Percentiles rank a stretch among this genome's conserved stretches.
Conservation (phyloP, 1,140 invertebrate genomes). For the Pantala flavescens region DNA sequence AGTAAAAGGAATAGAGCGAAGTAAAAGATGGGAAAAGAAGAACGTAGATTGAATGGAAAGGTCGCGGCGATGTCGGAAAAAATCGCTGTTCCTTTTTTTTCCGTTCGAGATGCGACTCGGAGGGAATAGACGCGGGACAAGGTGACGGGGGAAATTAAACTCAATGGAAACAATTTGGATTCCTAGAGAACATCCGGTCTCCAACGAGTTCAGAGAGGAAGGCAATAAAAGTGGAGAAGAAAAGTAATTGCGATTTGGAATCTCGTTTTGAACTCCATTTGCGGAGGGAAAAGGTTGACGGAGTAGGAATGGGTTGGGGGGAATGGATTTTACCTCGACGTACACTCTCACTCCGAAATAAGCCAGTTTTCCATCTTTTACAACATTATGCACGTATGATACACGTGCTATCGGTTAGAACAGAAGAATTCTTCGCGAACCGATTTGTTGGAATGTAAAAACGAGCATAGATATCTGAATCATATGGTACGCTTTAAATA, state of each 20-base stretch:
- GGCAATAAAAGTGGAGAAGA: neutral
- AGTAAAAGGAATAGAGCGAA: too few species aligned
- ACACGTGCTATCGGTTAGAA: too few species aligned
- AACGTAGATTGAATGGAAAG: too few species aligned
- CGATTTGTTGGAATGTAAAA: too few species aligned
- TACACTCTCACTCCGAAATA: neutral
- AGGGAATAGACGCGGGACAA: neutral
- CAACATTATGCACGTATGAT: too few species aligned
- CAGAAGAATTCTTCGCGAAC: too few species aligned
- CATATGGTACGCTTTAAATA: too few species aligned
- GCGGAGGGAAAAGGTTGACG: neutral
- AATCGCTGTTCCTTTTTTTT: too few species aligned
- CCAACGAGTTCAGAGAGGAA: neutral
- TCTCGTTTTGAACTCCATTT: neutral
- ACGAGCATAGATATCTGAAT: too few species aligned
- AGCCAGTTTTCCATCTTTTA: too few species aligned
- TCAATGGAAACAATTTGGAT: slow-evolving; percentile 3
- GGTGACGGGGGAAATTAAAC: neutral
- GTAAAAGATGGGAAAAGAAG: too few species aligned
- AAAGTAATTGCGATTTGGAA: neutral
- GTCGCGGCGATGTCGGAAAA: too few species aligned
- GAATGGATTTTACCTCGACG: neutral
- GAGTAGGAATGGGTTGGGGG: neutral
- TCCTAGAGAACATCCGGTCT: neutral
- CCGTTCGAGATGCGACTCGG: neutral